A percentile compares a stretch with the other conserved stretches of the same genome.
Evolutionary conservation across 2,888 invertebrate species (phyloP).

Genomic region (Stenichneumon culpator): DNA sequence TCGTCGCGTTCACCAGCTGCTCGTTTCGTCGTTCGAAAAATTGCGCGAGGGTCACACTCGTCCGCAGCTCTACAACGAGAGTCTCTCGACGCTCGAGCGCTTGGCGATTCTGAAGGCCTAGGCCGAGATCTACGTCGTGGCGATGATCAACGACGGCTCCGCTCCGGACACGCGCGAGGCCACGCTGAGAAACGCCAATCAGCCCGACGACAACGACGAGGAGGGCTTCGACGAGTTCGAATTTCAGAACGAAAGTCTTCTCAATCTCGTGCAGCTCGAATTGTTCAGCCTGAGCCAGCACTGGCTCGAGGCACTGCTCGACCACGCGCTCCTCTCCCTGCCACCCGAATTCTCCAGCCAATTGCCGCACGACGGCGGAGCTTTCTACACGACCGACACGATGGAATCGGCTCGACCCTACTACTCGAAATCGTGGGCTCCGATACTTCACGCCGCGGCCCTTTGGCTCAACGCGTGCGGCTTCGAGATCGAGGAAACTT

Average conservation of each 20-base stretch:
- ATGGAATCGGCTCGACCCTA: constrained; percentile 97
- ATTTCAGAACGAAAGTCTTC: constrained; percentile 92
- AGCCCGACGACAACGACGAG: constrained; percentile 81
- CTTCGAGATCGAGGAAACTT: constrained; percentile 86
- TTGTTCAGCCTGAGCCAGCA: constrained; percentile 95
- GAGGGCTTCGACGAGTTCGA: constrained; percentile 92
- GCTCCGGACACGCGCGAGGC: constrained; percentile 85
- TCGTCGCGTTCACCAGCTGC: constrained; percentile 96
- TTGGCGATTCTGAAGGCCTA: constrained; percentile 99
- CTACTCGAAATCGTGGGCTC: constrained; percentile 97
- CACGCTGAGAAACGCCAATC: constrained; percentile 71
- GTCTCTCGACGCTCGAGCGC: constrained; percentile 98
- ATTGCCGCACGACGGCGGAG: constrained; percentile 97
- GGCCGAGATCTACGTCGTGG: constrained; percentile 99
- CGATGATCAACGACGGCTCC: constrained; percentile 93
- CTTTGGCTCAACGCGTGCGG: constrained; percentile 93
- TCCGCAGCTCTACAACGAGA: constrained; percentile 96
- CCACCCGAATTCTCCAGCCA: constrained; percentile 98
- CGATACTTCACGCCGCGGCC: constrained; percentile 96
- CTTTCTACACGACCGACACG: constrained; percentile 98
- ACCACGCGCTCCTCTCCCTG: constrained; percentile 96
- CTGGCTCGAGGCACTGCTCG: constrained; percentile 97
- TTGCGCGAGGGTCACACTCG: constrained; percentile 89
- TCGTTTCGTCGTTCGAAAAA: constrained; percentile 98
- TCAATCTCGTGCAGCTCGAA: constrained; percentile 97